A percentile compares a stretch with the other conserved stretches of the same genome.
phyloP scores from a whole-genome alignment of 2,113 vertebrate genomes.

The Salvator merianae region DNA sequence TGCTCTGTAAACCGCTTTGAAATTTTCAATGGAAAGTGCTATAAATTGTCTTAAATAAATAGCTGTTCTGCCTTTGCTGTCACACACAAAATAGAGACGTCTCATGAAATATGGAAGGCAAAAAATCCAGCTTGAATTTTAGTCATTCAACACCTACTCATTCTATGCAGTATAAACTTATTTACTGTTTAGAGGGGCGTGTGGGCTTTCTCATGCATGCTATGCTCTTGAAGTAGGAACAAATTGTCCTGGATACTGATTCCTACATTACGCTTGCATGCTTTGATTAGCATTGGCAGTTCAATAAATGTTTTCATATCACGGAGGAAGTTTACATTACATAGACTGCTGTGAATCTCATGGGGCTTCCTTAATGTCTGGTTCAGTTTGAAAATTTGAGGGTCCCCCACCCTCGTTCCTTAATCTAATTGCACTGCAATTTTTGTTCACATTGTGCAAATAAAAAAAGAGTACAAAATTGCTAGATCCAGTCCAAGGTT shows the following conservation, averaged over 20 bases:
- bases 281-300: constrained; percentile 45
- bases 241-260: background rate
- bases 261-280: constrained; percentile 8
- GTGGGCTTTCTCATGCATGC: too few species aligned
- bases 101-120: background rate
- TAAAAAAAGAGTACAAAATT: constrained; percentile 51
- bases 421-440: constrained; percentile 51
- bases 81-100: background rate
- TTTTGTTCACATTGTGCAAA: constrained; percentile 41
- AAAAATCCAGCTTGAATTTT: background rate
- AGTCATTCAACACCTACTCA: background rate
- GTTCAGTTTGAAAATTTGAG: constrained; percentile 44
- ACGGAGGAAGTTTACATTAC: constrained; percentile 42
- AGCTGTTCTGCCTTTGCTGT: background rate
- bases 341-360: constrained; percentile 48
- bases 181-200: background rate
- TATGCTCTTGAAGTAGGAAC: constrained; percentile 4
- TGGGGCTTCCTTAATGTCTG: constrained; percentile 42
- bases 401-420: constrained; percentile 24
- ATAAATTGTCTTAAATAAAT: too few species aligned
- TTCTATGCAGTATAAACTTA: too few species aligned
- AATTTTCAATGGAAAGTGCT: too few species aligned
- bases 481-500: background rate
- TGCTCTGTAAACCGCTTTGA: too few species aligned
- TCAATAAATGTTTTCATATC: constrained; percentile 54